phyloP scores from a whole-genome alignment of 37 sponge, comb jelly and placozoan species.

The Geodia barretti region DNA sequence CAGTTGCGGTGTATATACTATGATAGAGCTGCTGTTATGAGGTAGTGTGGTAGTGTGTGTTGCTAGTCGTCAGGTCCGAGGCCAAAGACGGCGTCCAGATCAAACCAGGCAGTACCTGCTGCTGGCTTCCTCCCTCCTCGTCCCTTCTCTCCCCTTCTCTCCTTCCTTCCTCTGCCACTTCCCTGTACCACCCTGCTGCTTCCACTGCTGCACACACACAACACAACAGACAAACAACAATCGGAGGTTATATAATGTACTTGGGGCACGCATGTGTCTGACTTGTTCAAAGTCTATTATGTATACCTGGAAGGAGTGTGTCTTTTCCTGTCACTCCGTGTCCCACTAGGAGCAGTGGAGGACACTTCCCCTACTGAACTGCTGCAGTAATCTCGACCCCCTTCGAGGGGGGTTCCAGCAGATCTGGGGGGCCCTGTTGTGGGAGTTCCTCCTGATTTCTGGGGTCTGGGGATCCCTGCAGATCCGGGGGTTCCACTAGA shows the following conservation, averaged over 20 bases:
- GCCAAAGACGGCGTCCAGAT: slow-evolving; percentile 72
- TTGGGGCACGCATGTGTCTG: not conserved
- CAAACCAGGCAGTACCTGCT: slow-evolving; percentile 80
- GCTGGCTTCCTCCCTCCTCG: not conserved
- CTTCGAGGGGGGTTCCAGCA: too few species aligned
- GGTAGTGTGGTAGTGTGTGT: not conserved
- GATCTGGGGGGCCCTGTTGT: not conserved
- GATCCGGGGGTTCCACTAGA: too few species aligned
- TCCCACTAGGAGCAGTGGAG: slow-evolving; percentile 3
- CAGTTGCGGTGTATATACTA: too few species aligned
- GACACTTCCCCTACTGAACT: slow-evolving; percentile 16
- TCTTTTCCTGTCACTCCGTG: too few species aligned
- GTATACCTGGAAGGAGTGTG: too few species aligned
- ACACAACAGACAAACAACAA: not conserved
- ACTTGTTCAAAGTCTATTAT: too few species aligned
- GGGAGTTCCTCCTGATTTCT: slow-evolving; percentile 1
- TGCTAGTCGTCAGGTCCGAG: slow-evolving; percentile 59
- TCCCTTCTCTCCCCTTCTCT: slow-evolving; percentile 1
- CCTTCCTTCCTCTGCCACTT: not conserved
- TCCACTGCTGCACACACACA: too few species aligned
- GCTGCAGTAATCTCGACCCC: too few species aligned
- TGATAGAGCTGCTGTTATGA: too few species aligned
- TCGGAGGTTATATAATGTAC: not conserved
- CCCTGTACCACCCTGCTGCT: too few species aligned
- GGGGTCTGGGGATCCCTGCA: not conserved